These are phyloP conservation scores for Coleophora flavipennella DNA, from an alignment of 2,888 invertebrate species.

Conservation along the genomic window DNA sequence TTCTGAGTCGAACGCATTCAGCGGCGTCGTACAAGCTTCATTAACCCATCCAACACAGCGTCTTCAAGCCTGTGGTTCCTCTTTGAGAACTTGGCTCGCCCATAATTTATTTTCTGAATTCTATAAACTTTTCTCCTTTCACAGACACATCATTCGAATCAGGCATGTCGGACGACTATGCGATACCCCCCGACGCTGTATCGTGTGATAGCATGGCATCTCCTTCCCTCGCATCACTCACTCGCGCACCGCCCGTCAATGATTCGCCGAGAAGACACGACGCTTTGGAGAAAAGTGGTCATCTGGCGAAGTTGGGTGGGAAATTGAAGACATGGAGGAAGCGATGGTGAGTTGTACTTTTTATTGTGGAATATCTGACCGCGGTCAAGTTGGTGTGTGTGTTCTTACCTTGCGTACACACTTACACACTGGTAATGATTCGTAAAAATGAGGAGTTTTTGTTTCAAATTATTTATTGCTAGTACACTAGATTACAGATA, in stretches of 20 bases:
- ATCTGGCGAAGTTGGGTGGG: slow-evolving; percentile 91
- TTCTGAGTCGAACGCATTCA: no score
- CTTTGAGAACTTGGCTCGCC: no score
- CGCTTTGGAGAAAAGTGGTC: slow-evolving; percentile 90
- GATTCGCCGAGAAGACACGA: slow-evolving; percentile 74
- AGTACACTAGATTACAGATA: no score
- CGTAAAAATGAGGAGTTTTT: no score
- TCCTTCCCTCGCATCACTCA: slow-evolving; percentile 77
- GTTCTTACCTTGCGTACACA: no score
- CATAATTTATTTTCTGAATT: no score
- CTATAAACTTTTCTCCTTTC: background rate
- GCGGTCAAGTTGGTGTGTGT: no score
- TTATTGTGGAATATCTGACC: background rate
- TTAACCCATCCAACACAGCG: no score
- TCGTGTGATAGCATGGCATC: slow-evolving; percentile 86
- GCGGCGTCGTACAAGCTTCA: no score
- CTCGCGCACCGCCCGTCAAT: slow-evolving; percentile 34
- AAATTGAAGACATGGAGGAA: slow-evolving; percentile 97
- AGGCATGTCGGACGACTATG: slow-evolving; percentile 96
- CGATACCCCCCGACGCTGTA: slow-evolving; percentile 94
- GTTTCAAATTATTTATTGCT: no score
- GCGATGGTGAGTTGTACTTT: slow-evolving; percentile 76
- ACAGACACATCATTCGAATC: slow-evolving; percentile 93
- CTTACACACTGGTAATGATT: no score
- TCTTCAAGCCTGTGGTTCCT: no score